These are phyloP conservation scores for Aratinga solstitialis DNA, from an alignment of 2,797 vertebrate species.

Conservation along the genomic window DNA sequence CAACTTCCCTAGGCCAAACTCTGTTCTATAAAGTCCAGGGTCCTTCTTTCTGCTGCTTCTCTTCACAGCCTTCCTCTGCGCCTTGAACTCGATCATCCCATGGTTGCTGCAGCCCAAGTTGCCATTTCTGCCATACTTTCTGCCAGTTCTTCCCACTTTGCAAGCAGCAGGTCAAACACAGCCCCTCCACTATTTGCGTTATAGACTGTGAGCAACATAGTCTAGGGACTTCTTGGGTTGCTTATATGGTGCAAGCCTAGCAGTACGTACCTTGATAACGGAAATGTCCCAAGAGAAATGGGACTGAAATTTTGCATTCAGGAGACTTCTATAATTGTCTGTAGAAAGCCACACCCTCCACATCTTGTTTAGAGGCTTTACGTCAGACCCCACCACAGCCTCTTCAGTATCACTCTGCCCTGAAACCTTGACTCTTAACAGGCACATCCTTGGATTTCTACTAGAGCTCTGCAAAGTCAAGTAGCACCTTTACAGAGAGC, in stretches of 20 bases:
- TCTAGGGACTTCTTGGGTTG: not conserved
- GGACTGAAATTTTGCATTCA: not conserved
- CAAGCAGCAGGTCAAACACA: not conserved
- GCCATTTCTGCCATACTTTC: not conserved
- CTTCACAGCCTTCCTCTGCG: not conserved
- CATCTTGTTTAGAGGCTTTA: not conserved
- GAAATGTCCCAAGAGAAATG: not conserved
- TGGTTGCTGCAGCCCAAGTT: not conserved
- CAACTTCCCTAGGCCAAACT: not conserved
- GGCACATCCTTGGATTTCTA: not conserved
- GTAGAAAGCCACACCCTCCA: not conserved
- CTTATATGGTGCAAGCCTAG: not conserved
- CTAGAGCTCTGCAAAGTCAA: not conserved
- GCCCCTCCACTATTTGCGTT: not conserved
- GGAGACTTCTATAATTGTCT: not conserved
- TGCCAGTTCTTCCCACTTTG: not conserved
- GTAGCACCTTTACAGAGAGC: not conserved
- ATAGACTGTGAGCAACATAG: not conserved
- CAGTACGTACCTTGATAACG: not conserved
- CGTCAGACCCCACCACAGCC: not conserved
- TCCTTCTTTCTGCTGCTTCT: not conserved
- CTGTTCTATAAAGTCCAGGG: not conserved
- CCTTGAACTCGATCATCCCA: not conserved
- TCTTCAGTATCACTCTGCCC: not conserved
- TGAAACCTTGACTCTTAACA: not conserved